A percentile compares a stretch with the other conserved stretches of the same genome.
Evolutionary conservation across 2,888 invertebrate genomes (phyloP).

Genomic region (Ectemnius continuus): DNA sequence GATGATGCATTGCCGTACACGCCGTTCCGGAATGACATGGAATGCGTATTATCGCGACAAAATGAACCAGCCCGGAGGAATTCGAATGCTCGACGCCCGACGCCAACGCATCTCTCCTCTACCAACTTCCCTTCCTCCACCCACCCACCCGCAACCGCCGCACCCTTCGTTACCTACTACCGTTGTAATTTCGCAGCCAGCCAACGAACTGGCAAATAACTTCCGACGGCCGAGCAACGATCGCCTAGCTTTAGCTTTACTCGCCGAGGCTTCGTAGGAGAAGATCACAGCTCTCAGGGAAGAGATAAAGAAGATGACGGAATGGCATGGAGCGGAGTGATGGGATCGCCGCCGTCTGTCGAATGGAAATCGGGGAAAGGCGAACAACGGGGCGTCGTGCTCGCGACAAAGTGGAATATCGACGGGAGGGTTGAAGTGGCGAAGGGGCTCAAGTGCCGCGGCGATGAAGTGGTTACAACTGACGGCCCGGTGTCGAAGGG

Average conservation of each 20-base stretch:
- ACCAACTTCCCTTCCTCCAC: not conserved
- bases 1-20: slow-evolving; percentile 62
- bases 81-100: slow-evolving; percentile 35
- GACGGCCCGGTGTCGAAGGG: slow-evolving; percentile 33
- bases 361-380: not conserved
- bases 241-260: too few relatives aligned
- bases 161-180: not conserved
- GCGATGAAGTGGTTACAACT: slow-evolving; percentile 53
- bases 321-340: not conserved
- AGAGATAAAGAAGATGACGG: not conserved
- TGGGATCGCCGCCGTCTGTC: not conserved
- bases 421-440: slow-evolving; percentile 46
- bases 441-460: slow-evolving; percentile 42
- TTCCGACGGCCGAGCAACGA: not conserved
- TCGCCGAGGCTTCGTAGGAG: too few relatives aligned
- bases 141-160: not conserved
- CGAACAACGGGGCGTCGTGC: slow-evolving; percentile 14
- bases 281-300: not conserved
- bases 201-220: slow-evolving; percentile 6
- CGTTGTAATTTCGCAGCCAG: not conserved
- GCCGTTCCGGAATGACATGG: slow-evolving; percentile 56
- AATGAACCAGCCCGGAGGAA: slow-evolving; percentile 59
- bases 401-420: slow-evolving; percentile 49
- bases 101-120: slow-evolving; percentile 6
- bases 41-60: slow-evolving; percentile 63